These are phyloP conservation scores for Nemurella pictetii DNA, from an alignment of 2,888 invertebrate species.

Conservation along the genomic window DNA sequence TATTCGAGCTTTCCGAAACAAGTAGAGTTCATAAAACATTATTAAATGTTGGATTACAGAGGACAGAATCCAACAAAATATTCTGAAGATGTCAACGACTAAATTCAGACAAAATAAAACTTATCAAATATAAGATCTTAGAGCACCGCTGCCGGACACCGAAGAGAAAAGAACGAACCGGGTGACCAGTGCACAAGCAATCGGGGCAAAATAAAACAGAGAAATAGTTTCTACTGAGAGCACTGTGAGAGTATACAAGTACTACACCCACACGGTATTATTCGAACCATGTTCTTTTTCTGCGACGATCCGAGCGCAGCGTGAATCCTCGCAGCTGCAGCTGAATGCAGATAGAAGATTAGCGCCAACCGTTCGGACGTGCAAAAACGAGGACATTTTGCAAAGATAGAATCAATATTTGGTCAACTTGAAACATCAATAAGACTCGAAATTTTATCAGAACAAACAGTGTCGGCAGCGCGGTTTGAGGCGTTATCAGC, in stretches of 20 bases:
- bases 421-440: not conserved
- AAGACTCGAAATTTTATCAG: not conserved
- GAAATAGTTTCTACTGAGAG: not conserved
- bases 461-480: not conserved
- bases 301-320: not conserved
- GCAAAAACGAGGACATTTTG: not conserved
- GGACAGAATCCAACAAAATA: too few species aligned
- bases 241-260: not conserved
- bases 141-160: too few species aligned
- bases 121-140: too few species aligned
- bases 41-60: too few species aligned
- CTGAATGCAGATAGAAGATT: constrained; percentile 15
- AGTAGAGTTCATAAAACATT: too few species aligned
- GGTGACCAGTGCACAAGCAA: not conserved
- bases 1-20: too few species aligned
- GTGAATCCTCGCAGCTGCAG: not conserved
- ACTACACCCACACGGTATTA: not conserved
- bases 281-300: not conserved
- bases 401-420: not conserved
- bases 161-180: not conserved
- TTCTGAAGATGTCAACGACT: too few species aligned
- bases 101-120: too few species aligned
- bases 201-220: not conserved
- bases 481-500: not conserved
- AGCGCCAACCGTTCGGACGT: not conserved